Evolutionary conservation across 2,888 invertebrate genomes (phyloP), one percentile per base, ranked within the genome.

Genomic region (Mimas tiliae): DNA sequence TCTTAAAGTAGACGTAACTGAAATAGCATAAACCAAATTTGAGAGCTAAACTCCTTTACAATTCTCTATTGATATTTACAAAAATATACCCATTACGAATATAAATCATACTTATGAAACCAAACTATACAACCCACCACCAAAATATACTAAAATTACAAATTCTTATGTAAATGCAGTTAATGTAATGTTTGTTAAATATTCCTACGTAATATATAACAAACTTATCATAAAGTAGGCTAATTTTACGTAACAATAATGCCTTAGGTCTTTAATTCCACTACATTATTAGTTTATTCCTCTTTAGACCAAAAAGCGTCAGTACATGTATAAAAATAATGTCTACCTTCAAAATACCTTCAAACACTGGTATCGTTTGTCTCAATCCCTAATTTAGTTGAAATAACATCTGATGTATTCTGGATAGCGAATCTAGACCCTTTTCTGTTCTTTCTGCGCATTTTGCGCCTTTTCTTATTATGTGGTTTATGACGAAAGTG

Each of bases 41-140:
- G 58, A 58, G 42, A 42, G 58, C 58, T 58, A 58, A 58, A 58
- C 42, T 58, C 58, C 58, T 19, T 58, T 12, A 58, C 38, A 58
- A 58, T 38, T 84, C 84, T 78, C 82, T 68, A 86, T 88, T 89
- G 86, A 88, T 88, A 90, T 90, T 88, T 89, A 89, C 89, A 89
- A 82, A 74, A 67, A 68, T 70, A 70, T 69, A 76, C 70, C 68
- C 72, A 71, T 68, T 73, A 75, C 74, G 27, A 70, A 67, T 70
- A 70, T 65, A 72, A 71, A 67, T 48, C 65, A 68, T 55, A 58
- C 62, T 68, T 67, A 64, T 6, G 64, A 63, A 51, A 64, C n/a
- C 67, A 71, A 66, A 50, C 52, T 72, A 66, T 68, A 74, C 45
- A 70, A 63, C 65, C 69, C 82, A 80, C 76, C 82, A 73, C 66